Evolutionary conservation across 2,797 vertebrate genomes (phyloP).

Genomic region (Petrocephalus sullivani): DNA sequence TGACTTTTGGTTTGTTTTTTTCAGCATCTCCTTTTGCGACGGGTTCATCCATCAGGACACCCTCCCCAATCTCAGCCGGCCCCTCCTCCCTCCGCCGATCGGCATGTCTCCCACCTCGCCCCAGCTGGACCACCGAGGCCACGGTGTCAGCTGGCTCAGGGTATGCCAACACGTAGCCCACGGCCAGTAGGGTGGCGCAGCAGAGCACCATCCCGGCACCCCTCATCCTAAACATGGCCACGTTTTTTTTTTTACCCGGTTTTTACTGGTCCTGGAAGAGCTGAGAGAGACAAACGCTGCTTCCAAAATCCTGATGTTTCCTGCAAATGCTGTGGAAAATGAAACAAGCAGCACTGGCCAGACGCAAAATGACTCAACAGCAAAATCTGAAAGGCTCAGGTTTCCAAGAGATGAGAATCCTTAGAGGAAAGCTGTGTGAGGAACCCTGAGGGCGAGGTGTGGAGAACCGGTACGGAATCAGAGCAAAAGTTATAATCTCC

Average conservation of each 20-base stretch:
- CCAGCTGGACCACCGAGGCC: conserved; percentile 15
- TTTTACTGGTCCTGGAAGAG: not conserved
- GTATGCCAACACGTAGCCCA: conserved; percentile 33
- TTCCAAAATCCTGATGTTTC: not conserved
- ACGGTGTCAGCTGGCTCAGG: conserved; percentile 15
- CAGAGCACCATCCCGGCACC: conserved; percentile 13
- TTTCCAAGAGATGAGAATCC: not conserved
- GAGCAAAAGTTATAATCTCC: not conserved
- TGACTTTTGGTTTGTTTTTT: conserved; percentile 33
- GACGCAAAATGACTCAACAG: not conserved
- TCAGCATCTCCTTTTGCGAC: conserved; percentile 1
- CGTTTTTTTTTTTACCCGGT: not conserved
- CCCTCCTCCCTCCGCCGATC: conserved; percentile 21
- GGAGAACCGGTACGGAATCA: not conserved
- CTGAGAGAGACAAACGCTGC: not conserved
- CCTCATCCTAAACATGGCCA: conserved; percentile 24
- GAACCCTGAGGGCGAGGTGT: not conserved
- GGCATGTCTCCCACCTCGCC: not conserved
- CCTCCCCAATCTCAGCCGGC: conserved; percentile 14
- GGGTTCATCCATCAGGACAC: conserved; percentile 32
- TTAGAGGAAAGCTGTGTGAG: not conserved
- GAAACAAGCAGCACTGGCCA: not conserved
- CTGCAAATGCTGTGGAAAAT: not conserved
- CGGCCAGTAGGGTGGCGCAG: conserved; percentile 26
- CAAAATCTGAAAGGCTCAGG: not conserved